Conservation (phyloP, 2,797 vertebrate species). For the Acipenser oxyrinchus region DNA sequence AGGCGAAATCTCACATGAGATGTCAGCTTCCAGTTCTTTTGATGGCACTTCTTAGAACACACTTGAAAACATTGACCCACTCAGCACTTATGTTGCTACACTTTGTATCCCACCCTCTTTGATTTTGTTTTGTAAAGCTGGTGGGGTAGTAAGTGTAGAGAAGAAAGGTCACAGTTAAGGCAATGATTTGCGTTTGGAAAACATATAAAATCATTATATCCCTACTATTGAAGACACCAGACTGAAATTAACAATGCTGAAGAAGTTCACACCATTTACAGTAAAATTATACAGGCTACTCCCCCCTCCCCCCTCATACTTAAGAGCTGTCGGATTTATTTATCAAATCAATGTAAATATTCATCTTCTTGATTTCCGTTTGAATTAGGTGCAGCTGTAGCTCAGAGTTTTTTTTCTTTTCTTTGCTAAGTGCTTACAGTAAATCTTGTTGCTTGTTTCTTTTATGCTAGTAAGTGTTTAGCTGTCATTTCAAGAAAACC, state of each 20-base stretch:
- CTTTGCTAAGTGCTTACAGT: slow-evolving; percentile 49
- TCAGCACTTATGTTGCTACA: no score
- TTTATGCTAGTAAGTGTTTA: slow-evolving; percentile 37
- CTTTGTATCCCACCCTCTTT: no score
- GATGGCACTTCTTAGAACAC: background rate
- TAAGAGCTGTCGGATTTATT: slow-evolving; percentile 28
- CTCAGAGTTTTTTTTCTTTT: slow-evolving; percentile 44
- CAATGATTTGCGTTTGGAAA: no score
- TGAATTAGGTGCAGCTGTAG: slow-evolving; percentile 44
- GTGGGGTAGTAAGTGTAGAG: no score
- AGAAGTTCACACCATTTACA: no score
- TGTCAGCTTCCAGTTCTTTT: background rate
- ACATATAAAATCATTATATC: no score
- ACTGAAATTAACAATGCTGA: no score
- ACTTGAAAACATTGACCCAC: no score
- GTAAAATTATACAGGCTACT: background rate
- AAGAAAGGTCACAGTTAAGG: no score
- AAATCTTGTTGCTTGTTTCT: slow-evolving; percentile 46
- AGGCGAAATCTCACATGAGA: background rate
- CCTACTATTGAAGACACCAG: no score
- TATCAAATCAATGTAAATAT: slow-evolving; percentile 44
- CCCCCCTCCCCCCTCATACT: slow-evolving; percentile 12
- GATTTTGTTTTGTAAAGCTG: no score
- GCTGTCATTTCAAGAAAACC: slow-evolving; percentile 39
- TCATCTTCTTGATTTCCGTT: slow-evolving; percentile 30